Conservation (phyloP, 2,113 vertebrate genomes). For the Columba janthina region DNA sequence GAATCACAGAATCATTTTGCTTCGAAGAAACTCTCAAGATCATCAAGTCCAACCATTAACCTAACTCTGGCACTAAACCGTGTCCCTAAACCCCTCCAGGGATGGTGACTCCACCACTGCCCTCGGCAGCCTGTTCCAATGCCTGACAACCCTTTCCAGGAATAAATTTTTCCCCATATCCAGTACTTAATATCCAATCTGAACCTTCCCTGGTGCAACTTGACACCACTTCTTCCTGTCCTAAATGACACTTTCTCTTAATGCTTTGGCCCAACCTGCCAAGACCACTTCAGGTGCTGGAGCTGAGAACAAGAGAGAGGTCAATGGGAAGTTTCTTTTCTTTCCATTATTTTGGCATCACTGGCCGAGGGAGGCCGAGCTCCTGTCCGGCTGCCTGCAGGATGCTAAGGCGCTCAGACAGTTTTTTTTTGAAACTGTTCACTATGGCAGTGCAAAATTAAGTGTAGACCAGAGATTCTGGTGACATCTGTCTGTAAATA, state of each 20-base stretch:
- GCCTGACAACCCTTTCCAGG: too few species aligned
- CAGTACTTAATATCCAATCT: too few species aligned
- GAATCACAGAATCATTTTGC: background rate
- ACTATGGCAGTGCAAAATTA: background rate
- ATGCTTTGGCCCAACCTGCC: background rate
- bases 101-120: too few species aligned
- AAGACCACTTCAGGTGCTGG: background rate
- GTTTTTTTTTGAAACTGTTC: background rate
- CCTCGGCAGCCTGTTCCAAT: too few species aligned
- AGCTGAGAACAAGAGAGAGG: background rate
- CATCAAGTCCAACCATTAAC: too few species aligned
- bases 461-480: background rate
- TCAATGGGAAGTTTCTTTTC: background rate
- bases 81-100: too few species aligned
- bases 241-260: background rate
- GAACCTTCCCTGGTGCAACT: too few species aligned
- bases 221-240: too few species aligned
- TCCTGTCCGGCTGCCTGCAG: background rate
- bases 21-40: too few species aligned
- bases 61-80: too few species aligned
- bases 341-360: background rate
- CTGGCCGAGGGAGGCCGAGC: background rate
- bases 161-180: too few species aligned
- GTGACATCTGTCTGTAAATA: constrained; percentile 22
- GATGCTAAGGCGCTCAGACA: background rate